A percentile compares a stretch with the other conserved stretches of the same genome.
Conservation (phyloP, 2,113 vertebrate species). For the Pelodiscus sinensis region DNA sequence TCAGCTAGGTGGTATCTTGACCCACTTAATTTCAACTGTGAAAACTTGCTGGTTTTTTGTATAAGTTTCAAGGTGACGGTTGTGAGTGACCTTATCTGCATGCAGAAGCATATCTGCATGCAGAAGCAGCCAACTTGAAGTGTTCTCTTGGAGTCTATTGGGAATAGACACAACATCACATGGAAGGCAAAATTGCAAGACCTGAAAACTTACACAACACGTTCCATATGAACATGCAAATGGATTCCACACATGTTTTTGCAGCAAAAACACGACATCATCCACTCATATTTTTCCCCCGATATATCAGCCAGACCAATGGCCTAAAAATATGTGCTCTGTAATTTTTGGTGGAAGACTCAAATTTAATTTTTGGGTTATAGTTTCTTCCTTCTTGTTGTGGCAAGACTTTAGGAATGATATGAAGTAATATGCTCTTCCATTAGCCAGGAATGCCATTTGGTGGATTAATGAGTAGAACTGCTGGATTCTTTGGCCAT, state of each 20-base stretch:
- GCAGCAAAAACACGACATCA: constrained; percentile 23
- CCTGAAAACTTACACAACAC: constrained; percentile 62
- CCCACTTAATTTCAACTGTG: constrained; percentile 70
- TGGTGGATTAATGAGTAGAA: background rate
- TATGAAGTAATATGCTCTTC: background rate
- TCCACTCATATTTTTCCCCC: background rate
- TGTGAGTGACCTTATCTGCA: constrained; percentile 72
- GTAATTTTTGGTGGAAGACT: constrained; percentile 35
- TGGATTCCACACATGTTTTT: constrained; percentile 59
- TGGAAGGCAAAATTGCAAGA: constrained; percentile 63
- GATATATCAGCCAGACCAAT: constrained; percentile 24
- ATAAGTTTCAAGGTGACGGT: constrained; percentile 57
- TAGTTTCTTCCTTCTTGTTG: constrained; percentile 9
- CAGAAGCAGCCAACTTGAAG: constrained; percentile 52
- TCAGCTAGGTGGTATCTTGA: constrained; percentile 64
- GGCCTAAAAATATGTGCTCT: background rate
- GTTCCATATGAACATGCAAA: constrained; percentile 62
- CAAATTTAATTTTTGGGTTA: background rate
- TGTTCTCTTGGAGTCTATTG: constrained; percentile 15
- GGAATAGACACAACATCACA: constrained; percentile 62
- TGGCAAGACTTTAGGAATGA: background rate
- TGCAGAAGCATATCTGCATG: constrained; percentile 66
- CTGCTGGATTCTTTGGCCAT: background rate
- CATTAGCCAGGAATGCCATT: background rate
- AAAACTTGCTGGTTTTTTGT: constrained; percentile 54